Percentiles rank a stretch among this genome's conserved stretches.
Conservation (phyloP, 2,113 vertebrate species). For the Ceratotherium simum region DNA sequence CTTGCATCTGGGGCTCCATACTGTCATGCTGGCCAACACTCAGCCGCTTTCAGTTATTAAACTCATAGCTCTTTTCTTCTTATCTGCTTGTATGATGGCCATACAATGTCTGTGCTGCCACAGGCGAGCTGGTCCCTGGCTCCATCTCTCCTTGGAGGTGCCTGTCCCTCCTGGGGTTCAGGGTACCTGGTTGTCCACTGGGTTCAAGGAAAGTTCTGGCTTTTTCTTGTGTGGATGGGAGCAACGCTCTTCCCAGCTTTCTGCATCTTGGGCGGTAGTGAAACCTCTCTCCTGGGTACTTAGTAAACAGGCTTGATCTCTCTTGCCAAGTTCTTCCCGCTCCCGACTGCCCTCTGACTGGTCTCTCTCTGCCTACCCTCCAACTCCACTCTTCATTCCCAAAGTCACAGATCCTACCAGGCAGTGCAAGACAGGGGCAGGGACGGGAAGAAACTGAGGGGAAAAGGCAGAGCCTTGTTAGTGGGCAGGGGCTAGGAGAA, state of each 20-base stretch:
- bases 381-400: background rate
- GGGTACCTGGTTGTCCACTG: background rate
- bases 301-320: background rate
- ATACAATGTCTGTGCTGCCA: background rate
- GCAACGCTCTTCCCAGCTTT: background rate
- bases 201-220: background rate
- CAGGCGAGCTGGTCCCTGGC: background rate
- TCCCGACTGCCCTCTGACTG: background rate
- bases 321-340: background rate
- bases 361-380: background rate
- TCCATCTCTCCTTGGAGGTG: background rate
- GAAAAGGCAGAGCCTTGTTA: background rate
- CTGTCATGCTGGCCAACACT: background rate
- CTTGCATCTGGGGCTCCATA: background rate
- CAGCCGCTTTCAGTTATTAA: background rate
- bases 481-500: background rate
- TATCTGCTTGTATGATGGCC: background rate
- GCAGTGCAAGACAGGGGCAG: background rate
- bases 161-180: background rate
- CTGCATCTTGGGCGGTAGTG: background rate
- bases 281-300: background rate
- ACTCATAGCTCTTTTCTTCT: background rate
- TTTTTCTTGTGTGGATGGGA: background rate
- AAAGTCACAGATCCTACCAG: background rate
- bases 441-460: background rate